These are phyloP conservation scores for Manduca sexta DNA, from an alignment of 1,140 invertebrate genomes.

Conservation along the genomic window DNA sequence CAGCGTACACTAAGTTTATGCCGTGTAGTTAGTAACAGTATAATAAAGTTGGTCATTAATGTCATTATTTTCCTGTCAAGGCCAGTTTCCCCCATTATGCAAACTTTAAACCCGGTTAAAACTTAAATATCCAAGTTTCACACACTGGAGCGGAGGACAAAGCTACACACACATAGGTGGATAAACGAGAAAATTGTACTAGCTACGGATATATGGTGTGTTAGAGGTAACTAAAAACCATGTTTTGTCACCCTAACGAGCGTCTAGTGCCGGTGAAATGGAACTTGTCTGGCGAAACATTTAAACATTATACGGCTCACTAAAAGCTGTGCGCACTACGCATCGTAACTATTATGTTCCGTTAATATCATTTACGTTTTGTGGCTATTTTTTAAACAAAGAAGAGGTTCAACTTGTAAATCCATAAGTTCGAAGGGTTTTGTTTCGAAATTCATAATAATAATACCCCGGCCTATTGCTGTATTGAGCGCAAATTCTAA, in stretches of 20 bases:
- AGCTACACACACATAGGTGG: background rate
- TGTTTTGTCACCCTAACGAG: conserved; percentile 31
- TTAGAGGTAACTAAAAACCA: conserved; percentile 22
- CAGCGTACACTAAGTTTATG: no score
- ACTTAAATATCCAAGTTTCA: conserved; percentile 24
- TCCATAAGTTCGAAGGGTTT: no score
- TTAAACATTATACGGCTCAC: conserved; percentile 16
- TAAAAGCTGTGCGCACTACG: background rate
- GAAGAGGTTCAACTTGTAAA: no score
- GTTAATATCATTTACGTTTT: no score
- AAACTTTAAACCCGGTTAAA: conserved; percentile 3
- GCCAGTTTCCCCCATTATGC: background rate
- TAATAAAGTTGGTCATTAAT: conserved; percentile 1
- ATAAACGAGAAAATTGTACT: conserved; percentile 26
- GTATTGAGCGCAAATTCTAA: no score
- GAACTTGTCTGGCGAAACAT: conserved; percentile 13
- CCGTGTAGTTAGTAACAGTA: no score
- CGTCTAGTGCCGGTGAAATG: conserved; percentile 17
- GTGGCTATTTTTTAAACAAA: no score
- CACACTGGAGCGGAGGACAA: no score
- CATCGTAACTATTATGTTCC: no score
- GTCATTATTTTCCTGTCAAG: conserved; percentile 1
- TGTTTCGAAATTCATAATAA: no score
- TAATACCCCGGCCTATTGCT: no score
- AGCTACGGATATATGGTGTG: conserved; percentile 18